These are phyloP conservation scores for Cardinalis cardinalis DNA, from an alignment of 2,113 vertebrate genomes.

Conservation along the genomic window DNA sequence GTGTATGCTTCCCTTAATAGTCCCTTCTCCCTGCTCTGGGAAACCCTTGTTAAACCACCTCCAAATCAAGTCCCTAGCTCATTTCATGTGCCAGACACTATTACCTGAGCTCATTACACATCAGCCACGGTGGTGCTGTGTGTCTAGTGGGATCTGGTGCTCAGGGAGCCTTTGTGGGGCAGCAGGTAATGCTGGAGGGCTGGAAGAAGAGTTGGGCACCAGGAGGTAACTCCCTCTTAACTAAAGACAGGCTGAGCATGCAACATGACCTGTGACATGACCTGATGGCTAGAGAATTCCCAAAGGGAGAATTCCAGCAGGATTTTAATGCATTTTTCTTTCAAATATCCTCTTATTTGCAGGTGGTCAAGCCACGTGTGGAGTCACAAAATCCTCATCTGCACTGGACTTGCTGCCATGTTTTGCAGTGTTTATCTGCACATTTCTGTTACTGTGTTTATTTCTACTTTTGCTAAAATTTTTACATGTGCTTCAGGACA, in stretches of 20 bases:
- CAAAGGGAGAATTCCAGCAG: neutral
- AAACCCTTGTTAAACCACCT: neutral
- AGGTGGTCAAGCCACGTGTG: accelerated
- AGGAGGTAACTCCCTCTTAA: neutral
- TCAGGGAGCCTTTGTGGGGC: neutral
- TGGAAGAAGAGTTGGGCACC: neutral
- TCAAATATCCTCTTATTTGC: neutral
- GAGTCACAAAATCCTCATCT: neutral
- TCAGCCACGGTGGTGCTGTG: neutral
- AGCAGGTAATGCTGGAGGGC: neutral
- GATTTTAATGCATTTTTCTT: neutral
- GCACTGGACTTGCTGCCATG: neutral
- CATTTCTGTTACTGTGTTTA: neutral
- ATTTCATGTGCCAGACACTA: neutral
- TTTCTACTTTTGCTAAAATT: neutral
- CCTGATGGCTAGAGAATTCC: neutral
- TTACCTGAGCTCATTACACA: neutral
- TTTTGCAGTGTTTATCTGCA: neutral
- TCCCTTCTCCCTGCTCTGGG: neutral
- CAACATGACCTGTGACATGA: neutral
- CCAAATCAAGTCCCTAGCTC: neutral
- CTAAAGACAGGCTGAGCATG: neutral
- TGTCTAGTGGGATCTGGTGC: neutral
- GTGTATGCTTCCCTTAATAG: neutral
- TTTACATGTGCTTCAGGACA: accelerated